Evolutionary conservation across 2,888 invertebrate genomes (phyloP).

Genomic region (Agriotes lineatus): DNA sequence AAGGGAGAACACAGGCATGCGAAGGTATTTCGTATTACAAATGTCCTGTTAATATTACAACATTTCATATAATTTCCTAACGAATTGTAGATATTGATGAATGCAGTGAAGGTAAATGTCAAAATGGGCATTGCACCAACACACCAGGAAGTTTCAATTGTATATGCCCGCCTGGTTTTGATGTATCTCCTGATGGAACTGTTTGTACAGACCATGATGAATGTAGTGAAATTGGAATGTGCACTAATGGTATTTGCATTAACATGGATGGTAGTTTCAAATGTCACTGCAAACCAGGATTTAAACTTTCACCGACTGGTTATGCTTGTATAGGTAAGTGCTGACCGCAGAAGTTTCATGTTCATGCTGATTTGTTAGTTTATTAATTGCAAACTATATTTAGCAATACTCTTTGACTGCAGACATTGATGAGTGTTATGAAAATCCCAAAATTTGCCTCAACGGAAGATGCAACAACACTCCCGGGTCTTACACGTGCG

Average conservation of each 20-base stretch:
- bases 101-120: slow-evolving; percentile 81
- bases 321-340: slow-evolving; percentile 78
- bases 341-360: not conserved
- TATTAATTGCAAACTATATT: slow-evolving; percentile 43
- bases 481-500: slow-evolving; percentile 84
- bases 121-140: slow-evolving; percentile 82
- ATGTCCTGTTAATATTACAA: slow-evolving; percentile 27
- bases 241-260: slow-evolving; percentile 85
- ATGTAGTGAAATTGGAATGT: slow-evolving; percentile 86
- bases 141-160: slow-evolving; percentile 81
- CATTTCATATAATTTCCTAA: not conserved
- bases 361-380: slow-evolving; percentile 23
- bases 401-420: slow-evolving; percentile 44
- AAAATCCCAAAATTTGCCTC: slow-evolving; percentile 81
- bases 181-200: slow-evolving; percentile 84
- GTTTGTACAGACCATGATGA: slow-evolving; percentile 89
- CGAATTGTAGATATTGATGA: slow-evolving; percentile 82
- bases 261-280: slow-evolving; percentile 88
- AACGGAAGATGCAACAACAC: slow-evolving; percentile 85
- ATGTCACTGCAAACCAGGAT: slow-evolving; percentile 86
- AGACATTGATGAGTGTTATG: slow-evolving; percentile 77
- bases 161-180: slow-evolving; percentile 83
- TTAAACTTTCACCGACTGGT: slow-evolving; percentile 79
- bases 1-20: slow-evolving; percentile 67
- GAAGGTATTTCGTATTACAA: slow-evolving; percentile 70